Conservation (phyloP, 2,888 invertebrate species). For the Miltochrista miniata region DNA sequence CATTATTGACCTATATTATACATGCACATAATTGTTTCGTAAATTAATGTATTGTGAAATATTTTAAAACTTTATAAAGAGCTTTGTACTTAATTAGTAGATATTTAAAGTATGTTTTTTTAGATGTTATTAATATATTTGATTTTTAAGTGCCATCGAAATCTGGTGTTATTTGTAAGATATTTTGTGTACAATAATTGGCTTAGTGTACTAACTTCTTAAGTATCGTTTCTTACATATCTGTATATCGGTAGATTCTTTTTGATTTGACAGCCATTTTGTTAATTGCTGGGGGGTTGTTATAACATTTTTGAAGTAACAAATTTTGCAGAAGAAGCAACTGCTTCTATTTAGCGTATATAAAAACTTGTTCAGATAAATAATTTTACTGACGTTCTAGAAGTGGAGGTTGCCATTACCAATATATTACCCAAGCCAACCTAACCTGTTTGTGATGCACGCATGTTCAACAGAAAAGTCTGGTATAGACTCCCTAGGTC, state of each 20-base stretch:
- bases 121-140: constrained; percentile 1
- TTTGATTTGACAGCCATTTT: not conserved
- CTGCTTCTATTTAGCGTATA: no score
- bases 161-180: constrained; percentile 6
- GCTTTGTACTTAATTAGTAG: constrained; percentile 13
- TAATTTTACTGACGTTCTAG: no score
- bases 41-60: constrained; percentile 2
- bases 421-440: no score
- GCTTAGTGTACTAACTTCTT: not conserved
- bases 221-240: not conserved
- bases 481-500: no score
- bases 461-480: no score
- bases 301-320: no score
- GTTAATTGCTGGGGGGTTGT: not conserved
- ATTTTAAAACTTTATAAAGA: constrained; percentile 3
- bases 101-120: not conserved
- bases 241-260: not conserved
- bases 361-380: no score
- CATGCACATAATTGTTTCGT: not conserved
- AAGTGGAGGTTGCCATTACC: no score
- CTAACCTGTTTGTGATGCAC: no score
- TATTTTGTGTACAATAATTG: constrained; percentile 18
- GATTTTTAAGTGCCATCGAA: constrained; percentile 19
- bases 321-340: no score
- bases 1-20: not conserved